Percentiles rank a stretch among this genome's conserved stretches.
phyloP scores from a whole-genome alignment of 2,888 invertebrate species.

The Piscicola geometra region DNA sequence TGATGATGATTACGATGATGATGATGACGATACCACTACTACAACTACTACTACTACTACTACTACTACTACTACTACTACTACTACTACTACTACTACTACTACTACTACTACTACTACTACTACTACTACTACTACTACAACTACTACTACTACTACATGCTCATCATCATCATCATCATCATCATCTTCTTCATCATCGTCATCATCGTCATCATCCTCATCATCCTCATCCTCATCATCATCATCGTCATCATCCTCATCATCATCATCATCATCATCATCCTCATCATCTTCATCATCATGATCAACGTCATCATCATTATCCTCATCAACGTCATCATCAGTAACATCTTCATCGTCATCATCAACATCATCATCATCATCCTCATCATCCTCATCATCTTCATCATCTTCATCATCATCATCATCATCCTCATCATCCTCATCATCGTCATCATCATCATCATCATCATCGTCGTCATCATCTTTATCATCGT shows the following conservation, averaged over 20 bases:
- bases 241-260: neutral
- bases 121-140: too few relatives aligned
- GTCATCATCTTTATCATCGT: too few relatives aligned
- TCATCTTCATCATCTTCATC: neutral
- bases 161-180: too few relatives aligned
- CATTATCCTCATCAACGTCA: neutral
- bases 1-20: too few relatives aligned
- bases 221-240: neutral
- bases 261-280: neutral
- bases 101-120: too few relatives aligned
- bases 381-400: constrained; percentile 5
- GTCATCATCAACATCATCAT: neutral
- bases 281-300: neutral
- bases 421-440: neutral
- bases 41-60: too few relatives aligned
- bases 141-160: too few relatives aligned
- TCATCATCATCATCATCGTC: neutral
- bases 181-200: too few relatives aligned
- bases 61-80: too few relatives aligned
- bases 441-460: neutral
- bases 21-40: too few relatives aligned
- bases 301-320: neutral
- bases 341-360: neutral
- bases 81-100: too few relatives aligned
- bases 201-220: too few relatives aligned